These are phyloP conservation scores for Arge pagana DNA, from an alignment of 2,888 invertebrate species.

Conservation along the genomic window DNA sequence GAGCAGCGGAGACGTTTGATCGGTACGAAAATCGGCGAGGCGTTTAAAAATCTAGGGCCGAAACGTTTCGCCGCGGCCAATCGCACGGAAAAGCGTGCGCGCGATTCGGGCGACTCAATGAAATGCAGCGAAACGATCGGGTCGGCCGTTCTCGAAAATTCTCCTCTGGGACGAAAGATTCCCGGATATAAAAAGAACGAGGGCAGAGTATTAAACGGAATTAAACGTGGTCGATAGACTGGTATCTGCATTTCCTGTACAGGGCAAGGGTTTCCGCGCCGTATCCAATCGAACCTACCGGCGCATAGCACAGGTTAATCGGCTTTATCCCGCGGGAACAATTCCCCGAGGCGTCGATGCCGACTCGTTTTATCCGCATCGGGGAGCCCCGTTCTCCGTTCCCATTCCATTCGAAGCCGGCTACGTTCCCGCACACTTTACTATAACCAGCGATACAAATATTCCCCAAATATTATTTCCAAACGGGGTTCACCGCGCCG, in stretches of 20 bases:
- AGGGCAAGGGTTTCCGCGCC: conserved; percentile 1
- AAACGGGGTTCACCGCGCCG: background rate
- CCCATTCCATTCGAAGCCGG: conserved; percentile 1
- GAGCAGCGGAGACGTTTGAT: too few species aligned
- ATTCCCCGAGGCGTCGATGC: conserved; percentile 17
- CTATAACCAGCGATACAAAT: background rate
- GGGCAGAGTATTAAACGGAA: conserved; percentile 9
- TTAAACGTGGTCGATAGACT: conserved; percentile 8
- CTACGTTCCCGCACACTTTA: conserved; percentile 1
- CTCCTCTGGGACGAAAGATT: conserved; percentile 4
- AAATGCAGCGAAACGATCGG: too few species aligned
- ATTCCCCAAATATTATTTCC: conserved; percentile 1
- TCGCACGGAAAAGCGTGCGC: too few species aligned
- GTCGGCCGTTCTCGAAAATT: too few species aligned
- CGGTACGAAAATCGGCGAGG: too few species aligned
- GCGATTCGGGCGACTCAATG: too few species aligned
- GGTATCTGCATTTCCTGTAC: conserved; percentile 1
- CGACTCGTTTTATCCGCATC: conserved; percentile 10
- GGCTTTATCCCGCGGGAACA: conserved; percentile 3
- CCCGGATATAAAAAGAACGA: background rate
- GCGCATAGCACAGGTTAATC: conserved; percentile 14
- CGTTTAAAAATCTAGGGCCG: too few species aligned
- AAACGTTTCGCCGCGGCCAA: too few species aligned
- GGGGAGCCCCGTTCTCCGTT: too few species aligned
- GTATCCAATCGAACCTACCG: conserved; percentile 17